Evolutionary conservation across 2,888 invertebrate genomes (phyloP), one percentile per base, ranked within the genome.

Genomic region (Neelides folsomi): DNA sequence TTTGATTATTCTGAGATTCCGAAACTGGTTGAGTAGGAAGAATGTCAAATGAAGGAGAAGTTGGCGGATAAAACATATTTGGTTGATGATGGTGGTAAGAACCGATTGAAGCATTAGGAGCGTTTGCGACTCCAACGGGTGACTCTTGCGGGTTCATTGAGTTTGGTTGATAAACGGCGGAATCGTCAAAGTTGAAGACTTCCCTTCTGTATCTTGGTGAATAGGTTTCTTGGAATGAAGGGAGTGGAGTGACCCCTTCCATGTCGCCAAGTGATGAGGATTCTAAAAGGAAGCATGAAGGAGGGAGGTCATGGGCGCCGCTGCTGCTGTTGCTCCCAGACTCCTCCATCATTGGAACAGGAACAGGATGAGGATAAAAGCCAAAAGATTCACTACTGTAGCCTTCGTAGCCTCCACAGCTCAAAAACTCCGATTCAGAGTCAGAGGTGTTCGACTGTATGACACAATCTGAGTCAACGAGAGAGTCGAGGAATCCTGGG

Each of bases 211-310:
- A 83, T 58, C 83, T 80, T 46, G 84, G 79, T 53, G 84, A 83
- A 71, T 86, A 86, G 27, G 86, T 88, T 73, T 88, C 88, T 74
- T 88, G 85, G 46, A 64, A 64, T 47, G 57, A 58, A n/a, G 64
- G 64, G n/a, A 64, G 54, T 2, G 64, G 64, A 15, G 60, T 56
- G 15, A 50, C 38, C 7, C 52, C 46, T 8, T 62, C 62, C 38
- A 60, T 43, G 9, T 59, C 60, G 49, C 52, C 51, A 45, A 62
- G 54, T 15, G 62, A 62, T 18, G 60, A 47, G 13, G 62, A 62
- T 40, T 64, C 64, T 12, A 62, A 51, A 27, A 62, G 60, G 50
- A 62, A 64, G 51, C 62, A 62, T 12, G 57, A 52, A 9, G 40
- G 48, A 8, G 59, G 56, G 35, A 56, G 52, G 50, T 54, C 59